Evolutionary conservation across 2,888 invertebrate species (phyloP), one percentile per base, ranked within the genome.

Genomic region (Drosophila cognata): DNA sequence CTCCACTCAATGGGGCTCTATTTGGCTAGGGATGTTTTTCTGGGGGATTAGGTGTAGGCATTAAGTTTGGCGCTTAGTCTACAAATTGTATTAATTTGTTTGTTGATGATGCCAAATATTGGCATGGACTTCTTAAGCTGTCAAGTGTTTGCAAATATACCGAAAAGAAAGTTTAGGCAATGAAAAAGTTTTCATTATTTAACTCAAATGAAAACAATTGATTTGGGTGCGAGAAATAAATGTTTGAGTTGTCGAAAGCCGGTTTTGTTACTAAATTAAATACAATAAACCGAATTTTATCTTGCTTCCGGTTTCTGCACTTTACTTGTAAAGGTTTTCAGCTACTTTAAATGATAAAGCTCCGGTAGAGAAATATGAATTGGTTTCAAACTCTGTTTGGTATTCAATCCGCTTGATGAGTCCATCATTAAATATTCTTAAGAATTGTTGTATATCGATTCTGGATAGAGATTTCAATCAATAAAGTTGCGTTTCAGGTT

Each of bases 41-140:
- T 16, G 4, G 8, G 21, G 16, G 13, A 5, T 55, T 25, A 13
- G 18, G 6, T 16, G 21, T 33, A 35, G 41, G 11, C 56, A 46
- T 46, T 51, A 64, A 68, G 77, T 64, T 59, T 71, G 43, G 55
- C 56, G 60, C 71, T 68, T 62, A 61, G 66, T 31, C 58, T 33
- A 51, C 74, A 73, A 79, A 59, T 74, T 70, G 63, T 78, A 78
- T 81, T 79, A 79, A 81, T 81, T 79, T 81, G 79, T 79, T 78
- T 81, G 79, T 46, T 78, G 60, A 69, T 69, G 66, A 57, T 70
- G 74, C 48, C 66, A 70, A 81, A 79, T 81, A 78, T 81, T 77
- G 73, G 55, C 48, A 46, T 25, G 62, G 60, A 46, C 38, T 63
- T 28, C 18, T 31, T 18, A 16, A 58, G 50, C 25, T 46, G 46